These are phyloP conservation scores for Falco concolor DNA, from an alignment of 2,797 vertebrate genomes.

Conservation along the genomic window DNA sequence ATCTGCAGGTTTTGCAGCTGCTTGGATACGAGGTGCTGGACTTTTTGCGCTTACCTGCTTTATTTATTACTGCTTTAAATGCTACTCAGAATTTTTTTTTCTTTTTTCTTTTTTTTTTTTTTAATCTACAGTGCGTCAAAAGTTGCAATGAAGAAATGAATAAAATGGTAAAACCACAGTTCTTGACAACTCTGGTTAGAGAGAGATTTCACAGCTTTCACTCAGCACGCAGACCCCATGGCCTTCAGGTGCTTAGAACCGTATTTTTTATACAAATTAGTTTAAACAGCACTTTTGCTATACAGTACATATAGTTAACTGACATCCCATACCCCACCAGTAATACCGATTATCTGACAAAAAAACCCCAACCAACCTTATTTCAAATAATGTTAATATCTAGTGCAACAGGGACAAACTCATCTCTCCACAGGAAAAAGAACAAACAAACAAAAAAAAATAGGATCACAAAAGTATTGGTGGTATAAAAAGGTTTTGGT, in stretches of 20 bases:
- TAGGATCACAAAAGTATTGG: conserved; percentile 53
- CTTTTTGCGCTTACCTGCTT: conserved; percentile 29
- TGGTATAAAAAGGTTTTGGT: conserved; percentile 66
- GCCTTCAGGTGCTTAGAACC: conserved; percentile 65
- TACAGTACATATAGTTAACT: conserved; percentile 61
- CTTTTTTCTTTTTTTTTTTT: background rate
- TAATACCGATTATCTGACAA: conserved; percentile 57
- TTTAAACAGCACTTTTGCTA: conserved; percentile 71
- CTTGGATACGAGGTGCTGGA: conserved; percentile 14
- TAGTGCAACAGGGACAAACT: conserved; percentile 79
- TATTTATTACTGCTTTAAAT: conserved; percentile 52
- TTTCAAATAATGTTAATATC: conserved; percentile 70
- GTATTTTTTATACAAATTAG: conserved; percentile 50
- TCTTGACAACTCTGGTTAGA: conserved; percentile 68
- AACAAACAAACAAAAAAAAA: conserved; percentile 31
- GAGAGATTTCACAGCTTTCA: conserved; percentile 77
- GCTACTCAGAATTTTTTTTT: conserved; percentile 27
- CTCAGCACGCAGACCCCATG: background rate
- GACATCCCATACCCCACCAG: conserved; percentile 54
- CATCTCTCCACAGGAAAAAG: conserved; percentile 77
- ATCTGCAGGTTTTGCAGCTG: conserved; percentile 28
- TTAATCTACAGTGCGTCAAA: conserved; percentile 42
- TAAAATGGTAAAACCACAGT: conserved; percentile 62
- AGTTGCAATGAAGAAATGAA: conserved; percentile 58
- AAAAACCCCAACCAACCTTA: background rate